Evolutionary conservation across 2,113 vertebrate genomes (phyloP), one percentile per base, ranked within the genome.

Genomic region (Plotosus lineatus): DNA sequence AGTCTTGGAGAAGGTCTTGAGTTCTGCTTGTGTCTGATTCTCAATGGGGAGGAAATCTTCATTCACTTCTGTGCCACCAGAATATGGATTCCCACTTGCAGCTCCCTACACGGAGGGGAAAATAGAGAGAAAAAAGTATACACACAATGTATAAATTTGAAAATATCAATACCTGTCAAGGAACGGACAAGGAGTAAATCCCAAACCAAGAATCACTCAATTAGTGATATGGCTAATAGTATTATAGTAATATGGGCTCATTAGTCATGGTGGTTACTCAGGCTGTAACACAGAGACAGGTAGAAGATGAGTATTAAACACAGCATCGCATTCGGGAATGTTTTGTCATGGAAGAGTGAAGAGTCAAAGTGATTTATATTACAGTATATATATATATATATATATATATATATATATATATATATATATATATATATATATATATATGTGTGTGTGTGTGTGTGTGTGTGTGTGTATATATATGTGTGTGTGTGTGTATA

Each of bases 71-170:
- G 85, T 86, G 84, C 89, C 88, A 89, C 91, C 85, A 84, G 87
- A 74, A 69, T 89, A 90, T 80, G n/a, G 80, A 78, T 87, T 77
- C 68, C 79, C 68, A 21, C 58, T 76, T 46, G 83, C 79, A 66
- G 89, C 89, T 89, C 76, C 92, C 93, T 94, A 87, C 61, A 79
- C 69, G 44, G n/a, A n/a, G n/a, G n/a, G n/a, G 7, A 50, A 80
- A 75, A 46, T 65, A 42, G 3, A 71, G 65, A 40, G 63, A 1
- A 17, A 58, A 58, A 77, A 42, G 44, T 36, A 31, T 6, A 2
- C 28, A 42, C 33, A 51, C 19, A 17, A 28, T 56, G 23, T 26
- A 56, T 14, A 31, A 12, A 61, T 33, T 75, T 84, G 55, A 23
- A 58, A 31, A 48, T 77, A 73, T 65, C 21, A 71, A 51, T 9